These are phyloP conservation scores for Bovichtus variegatus DNA, from an alignment of 2,797 vertebrate genomes.

Conservation along the genomic window DNA sequence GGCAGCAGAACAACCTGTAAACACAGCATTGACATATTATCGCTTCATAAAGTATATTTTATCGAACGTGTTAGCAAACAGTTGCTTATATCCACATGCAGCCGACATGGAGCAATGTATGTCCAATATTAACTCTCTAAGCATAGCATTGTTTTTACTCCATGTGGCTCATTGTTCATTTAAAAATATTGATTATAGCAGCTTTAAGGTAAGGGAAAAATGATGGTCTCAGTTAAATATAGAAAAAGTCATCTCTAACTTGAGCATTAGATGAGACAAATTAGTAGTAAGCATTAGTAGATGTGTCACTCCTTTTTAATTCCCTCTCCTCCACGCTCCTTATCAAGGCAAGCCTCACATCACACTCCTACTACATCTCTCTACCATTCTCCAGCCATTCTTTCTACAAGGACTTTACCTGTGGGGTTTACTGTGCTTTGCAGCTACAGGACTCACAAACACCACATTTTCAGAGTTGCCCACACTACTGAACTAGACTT, in stretches of 20 bases:
- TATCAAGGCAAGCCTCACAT: slow-evolving; percentile 23
- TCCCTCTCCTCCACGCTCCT: not conserved
- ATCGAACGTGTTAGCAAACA: not conserved
- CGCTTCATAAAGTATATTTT: not conserved
- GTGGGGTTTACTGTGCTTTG: slow-evolving; percentile 41
- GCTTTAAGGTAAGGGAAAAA: not conserved
- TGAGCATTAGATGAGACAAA: not conserved
- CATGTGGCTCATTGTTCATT: not conserved
- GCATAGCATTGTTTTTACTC: not conserved
- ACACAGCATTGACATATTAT: not conserved
- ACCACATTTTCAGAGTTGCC: slow-evolving; percentile 50
- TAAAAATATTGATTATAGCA: not conserved
- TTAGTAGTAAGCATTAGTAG: not conserved
- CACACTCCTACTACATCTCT: slow-evolving; percentile 11
- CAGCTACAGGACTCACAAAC: slow-evolving; percentile 34
- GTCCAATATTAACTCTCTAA: not conserved
- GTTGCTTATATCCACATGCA: not conserved
- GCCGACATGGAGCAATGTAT: not conserved
- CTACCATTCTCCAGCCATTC: slow-evolving; percentile 18
- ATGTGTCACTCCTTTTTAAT: slow-evolving; percentile 10
- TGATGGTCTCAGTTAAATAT: not conserved
- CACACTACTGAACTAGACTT: slow-evolving; percentile 53
- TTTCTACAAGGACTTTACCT: slow-evolving; percentile 20
- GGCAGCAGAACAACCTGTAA: not conserved
- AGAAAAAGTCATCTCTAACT: not conserved